phyloP scores from a whole-genome alignment of 37 sponge, comb jelly and placozoan genomes.

The Beroe forskalii region DNA sequence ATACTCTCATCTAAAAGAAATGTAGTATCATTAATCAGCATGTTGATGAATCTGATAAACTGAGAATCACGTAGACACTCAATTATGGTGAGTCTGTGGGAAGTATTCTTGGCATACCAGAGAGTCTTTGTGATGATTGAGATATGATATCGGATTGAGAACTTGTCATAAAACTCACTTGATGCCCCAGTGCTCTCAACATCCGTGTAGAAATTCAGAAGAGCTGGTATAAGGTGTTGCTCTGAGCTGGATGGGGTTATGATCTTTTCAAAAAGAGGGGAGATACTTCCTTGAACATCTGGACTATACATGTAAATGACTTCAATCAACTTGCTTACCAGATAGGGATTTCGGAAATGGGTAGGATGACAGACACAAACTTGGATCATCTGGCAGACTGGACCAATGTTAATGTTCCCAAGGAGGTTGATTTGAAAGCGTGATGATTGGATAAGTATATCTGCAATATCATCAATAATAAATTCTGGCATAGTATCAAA shows the following conservation, averaged over 20 bases:
- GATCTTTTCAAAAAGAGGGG: conserved; percentile 42
- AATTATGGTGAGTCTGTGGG: neutral
- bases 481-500: conserved; percentile 88
- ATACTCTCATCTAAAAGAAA: conserved; percentile 92
- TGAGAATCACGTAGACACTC: conserved; percentile 68
- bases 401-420: neutral
- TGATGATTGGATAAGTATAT: conserved; percentile 74
- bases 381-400: conserved; percentile 43
- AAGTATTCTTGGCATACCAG: conserved; percentile 69
- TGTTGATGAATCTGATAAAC: conserved; percentile 87
- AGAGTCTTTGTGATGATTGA: conserved; percentile 77
- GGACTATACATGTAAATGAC: conserved; percentile 61
- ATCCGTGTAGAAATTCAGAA: conserved; percentile 68
- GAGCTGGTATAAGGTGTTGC: neutral
- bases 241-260: conserved; percentile 24
- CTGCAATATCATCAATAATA: conserved; percentile 83
- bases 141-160: conserved; percentile 90
- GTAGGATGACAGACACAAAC: conserved; percentile 58
- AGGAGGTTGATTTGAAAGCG: conserved; percentile 65
- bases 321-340: conserved; percentile 85
- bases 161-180: conserved; percentile 98
- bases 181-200: conserved; percentile 92
- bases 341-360: conserved; percentile 84
- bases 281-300: neutral
- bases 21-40: conserved; percentile 96